Evolutionary conservation across 2,888 invertebrate genomes (phyloP), one percentile per base, ranked within the genome.

Genomic region (Gastracanthus pulcherrimus): DNA sequence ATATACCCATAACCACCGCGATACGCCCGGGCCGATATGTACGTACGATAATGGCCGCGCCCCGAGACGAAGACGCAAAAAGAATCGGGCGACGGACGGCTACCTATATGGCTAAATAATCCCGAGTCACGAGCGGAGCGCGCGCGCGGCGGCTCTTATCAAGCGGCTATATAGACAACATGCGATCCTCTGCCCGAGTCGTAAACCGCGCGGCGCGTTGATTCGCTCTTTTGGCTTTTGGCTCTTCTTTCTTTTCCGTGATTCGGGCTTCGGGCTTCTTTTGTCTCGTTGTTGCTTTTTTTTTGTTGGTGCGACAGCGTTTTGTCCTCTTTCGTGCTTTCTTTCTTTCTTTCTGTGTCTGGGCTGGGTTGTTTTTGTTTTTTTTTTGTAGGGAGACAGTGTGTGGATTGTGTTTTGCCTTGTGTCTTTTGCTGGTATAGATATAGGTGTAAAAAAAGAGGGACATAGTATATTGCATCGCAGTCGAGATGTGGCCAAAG

Each of bases 21-120:
- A 48, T 48, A 48, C 5, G 19, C 48, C 38, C 11, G 13, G 9
- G 45, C n/a, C 64, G 60, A 80, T 62, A 55, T 36, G 36, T 7
- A 23, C 16, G 29, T 1, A n/a, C 71, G 80, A 81, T 81, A 76
- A 76, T 81, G 66, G 81, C 76, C 76, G 67, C 72, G 51, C 81
- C 75, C 62, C n/a, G 38, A 38, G 26, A 66, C 19, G 19, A 62
- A 1, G 74, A 1, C 0, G 19, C 9, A 60, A 19, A 13, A 38
- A 64, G 23, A 76, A 38, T 5, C 38, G 19, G 23, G 64, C 26
- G 31, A 11, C 64, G 26, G 34, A 41, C 72, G 31, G 70, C n/a
- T n/a, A n/a, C n/a, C n/a, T n/a, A n/a, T n/a, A n/a, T 62, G 69
- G 51, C 69, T 81, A 72, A 72, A 81, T 81, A 81, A 76, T 76